Conservation (phyloP, 2,888 invertebrate species). For the Chrysomela aeneicollis region DNA sequence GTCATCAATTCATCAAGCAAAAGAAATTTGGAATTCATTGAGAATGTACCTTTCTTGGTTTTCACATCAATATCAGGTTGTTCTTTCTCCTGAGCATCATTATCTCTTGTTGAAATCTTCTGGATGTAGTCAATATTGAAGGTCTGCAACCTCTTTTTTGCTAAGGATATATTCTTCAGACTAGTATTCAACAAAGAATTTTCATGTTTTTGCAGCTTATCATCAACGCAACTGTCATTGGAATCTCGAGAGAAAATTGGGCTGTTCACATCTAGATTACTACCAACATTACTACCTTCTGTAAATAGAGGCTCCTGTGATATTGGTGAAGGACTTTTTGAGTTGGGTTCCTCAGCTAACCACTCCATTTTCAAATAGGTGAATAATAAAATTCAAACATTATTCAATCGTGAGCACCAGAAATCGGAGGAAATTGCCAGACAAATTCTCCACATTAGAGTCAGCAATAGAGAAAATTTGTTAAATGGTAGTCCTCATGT, state of each 20-base stretch:
- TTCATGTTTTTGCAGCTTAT: conserved; percentile 10
- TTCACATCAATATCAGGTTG: conserved; percentile 27
- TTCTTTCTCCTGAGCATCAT: conserved; percentile 33
- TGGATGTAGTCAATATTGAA: conserved; percentile 47
- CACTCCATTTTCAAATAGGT: conserved; percentile 29
- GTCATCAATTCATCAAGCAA: too few species aligned
- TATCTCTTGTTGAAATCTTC: conserved; percentile 34
- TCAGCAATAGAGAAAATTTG: too few species aligned
- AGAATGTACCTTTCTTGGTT: conserved; percentile 37
- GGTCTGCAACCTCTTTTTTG: conserved; percentile 57
- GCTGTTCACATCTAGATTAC: conserved; percentile 20
- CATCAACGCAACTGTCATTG: conserved; percentile 15
- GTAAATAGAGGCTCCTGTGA: neutral
- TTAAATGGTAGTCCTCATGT: too few species aligned
- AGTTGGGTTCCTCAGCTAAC: conserved; percentile 17
- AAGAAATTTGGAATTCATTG: too few species aligned
- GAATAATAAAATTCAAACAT: conserved; percentile 14
- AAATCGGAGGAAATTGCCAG: neutral
- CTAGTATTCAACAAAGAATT: conserved; percentile 37
- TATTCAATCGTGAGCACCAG: neutral
- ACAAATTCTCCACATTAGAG: neutral
- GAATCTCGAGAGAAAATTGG: conserved; percentile 23
- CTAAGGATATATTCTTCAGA: conserved; percentile 48
- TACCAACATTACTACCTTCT: conserved; percentile 17
- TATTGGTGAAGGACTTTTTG: conserved; percentile 1